Percentiles rank a stretch among this genome's conserved stretches.
Evolutionary conservation across 2,888 invertebrate species (phyloP).

Genomic region (Coleophora deauratella): DNA sequence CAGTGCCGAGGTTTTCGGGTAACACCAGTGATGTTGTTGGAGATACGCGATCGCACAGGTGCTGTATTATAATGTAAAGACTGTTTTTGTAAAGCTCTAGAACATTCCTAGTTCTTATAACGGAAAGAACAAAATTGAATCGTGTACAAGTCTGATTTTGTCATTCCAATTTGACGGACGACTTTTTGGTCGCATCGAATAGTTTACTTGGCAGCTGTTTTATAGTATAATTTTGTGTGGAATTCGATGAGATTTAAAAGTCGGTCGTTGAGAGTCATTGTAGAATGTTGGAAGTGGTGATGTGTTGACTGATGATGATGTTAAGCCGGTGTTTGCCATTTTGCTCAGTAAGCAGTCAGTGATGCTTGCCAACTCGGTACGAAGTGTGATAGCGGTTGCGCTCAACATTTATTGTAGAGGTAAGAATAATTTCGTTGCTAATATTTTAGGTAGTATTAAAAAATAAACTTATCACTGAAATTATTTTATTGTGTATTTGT

Average conservation of each 20-base stretch:
- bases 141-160: conserved; percentile 20
- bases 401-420: conserved; percentile 52
- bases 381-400: conserved; percentile 58
- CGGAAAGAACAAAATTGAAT: conserved; percentile 16
- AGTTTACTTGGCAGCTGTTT: background rate
- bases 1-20: conserved; percentile 79
- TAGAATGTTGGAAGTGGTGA: background rate
- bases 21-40: conserved; percentile 86
- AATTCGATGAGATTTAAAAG: background rate
- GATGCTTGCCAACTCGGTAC: conserved; percentile 55
- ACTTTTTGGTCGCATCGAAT: conserved; percentile 2
- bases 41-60: conserved; percentile 80
- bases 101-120: conserved; percentile 6
- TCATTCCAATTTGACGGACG: conserved; percentile 40
- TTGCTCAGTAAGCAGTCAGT: background rate
- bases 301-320: background rate
- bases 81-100: background rate
- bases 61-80: conserved; percentile 81
- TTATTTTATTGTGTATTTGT: conserved; percentile 36
- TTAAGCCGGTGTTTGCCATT: background rate
- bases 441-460: conserved; percentile 37
- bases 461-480: conserved; percentile 41
- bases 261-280: background rate
- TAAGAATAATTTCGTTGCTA: conserved; percentile 44
- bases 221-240: background rate